Evolutionary conservation across 2,888 invertebrate species (phyloP).

Genomic region (Limnephilus marmoratus): DNA sequence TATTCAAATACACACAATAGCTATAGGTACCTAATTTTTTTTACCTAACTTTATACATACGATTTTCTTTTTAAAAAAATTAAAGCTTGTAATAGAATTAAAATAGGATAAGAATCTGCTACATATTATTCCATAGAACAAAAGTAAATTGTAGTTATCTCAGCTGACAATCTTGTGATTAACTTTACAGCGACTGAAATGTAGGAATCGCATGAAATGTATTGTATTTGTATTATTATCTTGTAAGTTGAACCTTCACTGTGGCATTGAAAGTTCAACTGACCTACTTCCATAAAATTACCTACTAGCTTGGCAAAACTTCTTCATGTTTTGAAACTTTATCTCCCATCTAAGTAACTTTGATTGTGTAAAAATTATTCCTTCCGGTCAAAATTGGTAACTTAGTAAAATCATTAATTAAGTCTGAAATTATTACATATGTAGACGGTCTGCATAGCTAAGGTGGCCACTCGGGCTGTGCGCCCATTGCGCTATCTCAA

Average conservation of each 20-base stretch:
- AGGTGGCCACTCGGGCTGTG: not conserved
- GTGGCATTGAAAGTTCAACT: not conserved
- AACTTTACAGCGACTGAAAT: not conserved
- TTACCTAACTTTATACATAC: too few species aligned
- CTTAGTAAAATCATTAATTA: not conserved
- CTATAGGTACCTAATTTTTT: not conserved
- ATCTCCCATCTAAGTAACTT: not conserved
- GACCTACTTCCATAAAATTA: not conserved
- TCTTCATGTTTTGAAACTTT: not conserved
- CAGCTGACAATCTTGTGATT: not conserved
- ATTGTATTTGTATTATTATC: not conserved
- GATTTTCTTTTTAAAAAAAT: not conserved
- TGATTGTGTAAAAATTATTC: not conserved
- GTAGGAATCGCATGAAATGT: not conserved
- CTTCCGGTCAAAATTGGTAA: not conserved
- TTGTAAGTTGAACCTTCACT: not conserved
- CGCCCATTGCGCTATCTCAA: not conserved
- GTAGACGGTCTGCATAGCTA: not conserved
- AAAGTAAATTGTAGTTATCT: not conserved
- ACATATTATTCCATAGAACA: not conserved
- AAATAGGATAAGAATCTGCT: not conserved
- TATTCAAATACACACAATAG: not conserved
- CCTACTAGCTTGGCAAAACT: not conserved
- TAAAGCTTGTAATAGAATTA: not conserved
- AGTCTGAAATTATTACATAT: not conserved